Conservation (phyloP, 2,888 invertebrate species). For the Biston stratarius region DNA sequence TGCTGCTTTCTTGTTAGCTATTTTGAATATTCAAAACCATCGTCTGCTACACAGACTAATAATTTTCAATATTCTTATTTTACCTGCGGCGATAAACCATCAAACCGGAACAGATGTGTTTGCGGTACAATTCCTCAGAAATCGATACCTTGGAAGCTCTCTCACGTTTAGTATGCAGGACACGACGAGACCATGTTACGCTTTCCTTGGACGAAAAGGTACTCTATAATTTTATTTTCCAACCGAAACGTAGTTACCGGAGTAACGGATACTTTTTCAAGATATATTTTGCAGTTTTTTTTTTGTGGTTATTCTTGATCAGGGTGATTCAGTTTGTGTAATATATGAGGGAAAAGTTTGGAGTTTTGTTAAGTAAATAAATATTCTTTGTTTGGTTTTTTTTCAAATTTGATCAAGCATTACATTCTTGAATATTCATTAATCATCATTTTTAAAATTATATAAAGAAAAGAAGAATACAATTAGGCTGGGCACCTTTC, state of each 20-base stretch:
- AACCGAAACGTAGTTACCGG: conserved; percentile 82
- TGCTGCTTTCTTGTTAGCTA: too few relatives aligned
- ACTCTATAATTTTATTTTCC: conserved; percentile 86
- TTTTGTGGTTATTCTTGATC: conserved; percentile 61
- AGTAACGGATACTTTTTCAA: conserved; percentile 77
- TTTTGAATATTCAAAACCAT: too few relatives aligned
- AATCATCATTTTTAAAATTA: too few relatives aligned
- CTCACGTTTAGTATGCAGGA: conserved; percentile 70
- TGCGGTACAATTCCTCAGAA: conserved; percentile 63
- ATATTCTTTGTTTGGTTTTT: too few relatives aligned
- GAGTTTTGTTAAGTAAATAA: not conserved
- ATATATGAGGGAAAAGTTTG: conserved; percentile 34
- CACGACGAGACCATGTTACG: conserved; percentile 76
- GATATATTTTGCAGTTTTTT: conserved; percentile 51
- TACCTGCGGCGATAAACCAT: conserved; percentile 32
- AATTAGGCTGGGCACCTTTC: too few relatives aligned
- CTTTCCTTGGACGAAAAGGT: conserved; percentile 79
- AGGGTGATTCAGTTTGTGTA: conserved; percentile 58
- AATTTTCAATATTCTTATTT: conserved; percentile 1
- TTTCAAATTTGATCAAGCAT: too few relatives aligned
- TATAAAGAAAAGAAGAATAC: too few relatives aligned
- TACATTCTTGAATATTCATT: too few relatives aligned
- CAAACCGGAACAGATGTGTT: conserved; percentile 55
- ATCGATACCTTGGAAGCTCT: conserved; percentile 68
- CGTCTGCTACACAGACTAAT: too few relatives aligned